These are phyloP conservation scores for Protophormia terraenovae DNA, from an alignment of 2,888 invertebrate genomes.

Conservation along the genomic window DNA sequence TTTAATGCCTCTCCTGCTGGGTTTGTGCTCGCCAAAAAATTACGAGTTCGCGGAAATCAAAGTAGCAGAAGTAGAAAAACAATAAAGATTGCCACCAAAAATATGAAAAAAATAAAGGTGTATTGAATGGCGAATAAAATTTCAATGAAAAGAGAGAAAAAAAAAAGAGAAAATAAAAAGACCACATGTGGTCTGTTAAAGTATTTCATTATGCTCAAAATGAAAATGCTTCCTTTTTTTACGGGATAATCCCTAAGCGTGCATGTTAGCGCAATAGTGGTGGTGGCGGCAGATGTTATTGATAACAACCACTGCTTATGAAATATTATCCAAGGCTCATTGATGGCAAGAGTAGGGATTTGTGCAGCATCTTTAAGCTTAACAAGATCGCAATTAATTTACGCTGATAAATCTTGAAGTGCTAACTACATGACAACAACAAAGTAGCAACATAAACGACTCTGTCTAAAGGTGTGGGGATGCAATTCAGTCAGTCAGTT, in stretches of 20 bases:
- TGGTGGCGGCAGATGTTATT: constrained; percentile 66
- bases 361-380: constrained; percentile 59
- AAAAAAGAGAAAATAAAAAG: neutral
- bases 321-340: constrained; percentile 58
- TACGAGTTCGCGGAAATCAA: constrained; percentile 69
- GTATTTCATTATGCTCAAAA: constrained; percentile 56
- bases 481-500: neutral
- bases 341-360: constrained; percentile 22
- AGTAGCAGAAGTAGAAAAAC: constrained; percentile 40
- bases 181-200: constrained; percentile 65
- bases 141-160: neutral
- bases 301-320: constrained; percentile 53
- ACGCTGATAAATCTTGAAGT: constrained; percentile 81
- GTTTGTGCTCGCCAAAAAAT: constrained; percentile 55
- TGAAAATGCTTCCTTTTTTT: constrained; percentile 63
- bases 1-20: constrained; percentile 73
- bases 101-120: constrained; percentile 25
- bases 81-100: constrained; percentile 16
- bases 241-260: constrained; percentile 66
- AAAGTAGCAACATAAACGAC: constrained; percentile 74
- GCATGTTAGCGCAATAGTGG: constrained; percentile 46
- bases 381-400: constrained; percentile 81
- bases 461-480: constrained; percentile 56
- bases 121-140: constrained; percentile 46
- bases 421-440: constrained; percentile 82